Conservation (phyloP, 2,888 invertebrate genomes). For the Drosophila paramelanica region DNA sequence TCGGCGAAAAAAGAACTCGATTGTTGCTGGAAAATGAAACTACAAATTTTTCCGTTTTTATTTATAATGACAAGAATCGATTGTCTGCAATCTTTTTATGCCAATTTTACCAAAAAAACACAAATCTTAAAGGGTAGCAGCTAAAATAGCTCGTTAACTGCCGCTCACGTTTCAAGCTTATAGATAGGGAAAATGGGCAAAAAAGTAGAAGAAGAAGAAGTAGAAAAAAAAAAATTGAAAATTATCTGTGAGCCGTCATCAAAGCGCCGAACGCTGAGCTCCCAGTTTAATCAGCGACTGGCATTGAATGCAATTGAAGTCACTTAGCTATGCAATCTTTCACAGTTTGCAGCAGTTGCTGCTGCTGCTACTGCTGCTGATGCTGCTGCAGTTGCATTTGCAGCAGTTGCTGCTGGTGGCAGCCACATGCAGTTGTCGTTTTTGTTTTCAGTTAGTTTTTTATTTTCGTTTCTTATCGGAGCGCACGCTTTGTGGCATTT, state of each 20-base stretch:
- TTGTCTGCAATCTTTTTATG: conserved; percentile 70
- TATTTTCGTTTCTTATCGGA: conserved; percentile 36
- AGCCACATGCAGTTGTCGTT: conserved; percentile 23
- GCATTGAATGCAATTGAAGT: conserved; percentile 73
- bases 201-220: conserved; percentile 15
- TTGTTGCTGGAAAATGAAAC: conserved; percentile 51
- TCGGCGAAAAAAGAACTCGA: conserved; percentile 21
- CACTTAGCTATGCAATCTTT: conserved; percentile 79
- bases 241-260: conserved; percentile 70
- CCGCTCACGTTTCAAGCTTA: conserved; percentile 68
- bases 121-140: conserved; percentile 66
- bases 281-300: conserved; percentile 72
- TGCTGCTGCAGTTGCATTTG: conserved; percentile 5
- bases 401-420: conserved; percentile 24
- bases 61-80: conserved; percentile 65
- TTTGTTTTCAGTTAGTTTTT: conserved; percentile 7
- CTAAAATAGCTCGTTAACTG: conserved; percentile 64
- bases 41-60: conserved; percentile 22
- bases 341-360: conserved; percentile 57
- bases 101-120: conserved; percentile 55
- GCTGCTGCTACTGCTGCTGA: conserved; percentile 14
- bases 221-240: conserved; percentile 58
- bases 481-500: conserved; percentile 61
- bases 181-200: conserved; percentile 14
- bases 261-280: conserved; percentile 61